Conservation (phyloP, 2,797 vertebrate species). For the Sebastes elongatus region DNA sequence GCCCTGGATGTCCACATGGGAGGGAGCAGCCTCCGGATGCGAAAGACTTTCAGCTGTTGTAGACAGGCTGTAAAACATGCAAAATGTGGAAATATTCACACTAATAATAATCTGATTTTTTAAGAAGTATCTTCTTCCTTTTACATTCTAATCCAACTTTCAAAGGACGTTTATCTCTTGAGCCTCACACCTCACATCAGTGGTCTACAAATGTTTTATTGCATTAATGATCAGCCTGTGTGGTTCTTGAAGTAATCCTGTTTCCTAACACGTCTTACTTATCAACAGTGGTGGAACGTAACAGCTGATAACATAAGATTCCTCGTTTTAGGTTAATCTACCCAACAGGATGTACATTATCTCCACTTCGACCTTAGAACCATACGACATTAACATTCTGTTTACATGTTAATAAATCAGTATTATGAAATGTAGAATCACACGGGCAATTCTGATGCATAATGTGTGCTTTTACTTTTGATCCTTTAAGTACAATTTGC, state of each 20-base stretch:
- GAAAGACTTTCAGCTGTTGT: conserved; percentile 29
- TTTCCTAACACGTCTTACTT: neutral
- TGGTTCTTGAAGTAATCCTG: neutral
- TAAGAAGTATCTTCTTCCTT: neutral
- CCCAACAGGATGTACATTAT: neutral
- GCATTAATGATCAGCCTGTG: neutral
- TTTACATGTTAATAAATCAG: neutral
- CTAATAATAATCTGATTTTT: neutral
- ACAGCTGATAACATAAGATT: neutral
- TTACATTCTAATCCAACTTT: neutral
- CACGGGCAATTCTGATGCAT: neutral
- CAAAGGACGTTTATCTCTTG: neutral
- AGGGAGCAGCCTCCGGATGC: conserved; percentile 25
- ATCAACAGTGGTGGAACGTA: neutral
- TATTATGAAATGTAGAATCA: neutral
- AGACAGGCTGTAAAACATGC: neutral
- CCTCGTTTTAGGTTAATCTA: neutral
- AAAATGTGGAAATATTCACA: conserved; percentile 9
- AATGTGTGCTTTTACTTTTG: neutral
- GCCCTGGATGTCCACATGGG: conserved; percentile 41
- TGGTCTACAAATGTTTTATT: too few relatives aligned
- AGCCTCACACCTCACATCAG: neutral
- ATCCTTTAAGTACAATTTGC: neutral
- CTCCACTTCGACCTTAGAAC: neutral
- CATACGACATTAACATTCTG: neutral